Evolutionary conservation across 2,797 vertebrate genomes (phyloP).

Genomic region (Caiman crocodilus): DNA sequence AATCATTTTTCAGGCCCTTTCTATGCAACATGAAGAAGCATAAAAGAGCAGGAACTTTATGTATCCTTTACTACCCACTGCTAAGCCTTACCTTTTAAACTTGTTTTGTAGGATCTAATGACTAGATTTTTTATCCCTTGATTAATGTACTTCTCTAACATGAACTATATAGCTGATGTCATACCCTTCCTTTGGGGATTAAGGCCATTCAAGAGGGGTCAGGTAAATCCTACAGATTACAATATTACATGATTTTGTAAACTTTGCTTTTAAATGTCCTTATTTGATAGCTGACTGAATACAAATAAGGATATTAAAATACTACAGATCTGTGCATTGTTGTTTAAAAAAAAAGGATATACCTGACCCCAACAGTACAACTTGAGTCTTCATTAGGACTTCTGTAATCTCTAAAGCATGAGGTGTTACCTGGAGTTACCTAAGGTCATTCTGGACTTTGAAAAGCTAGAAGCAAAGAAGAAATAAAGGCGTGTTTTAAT

Average conservation of each 20-base stretch:
- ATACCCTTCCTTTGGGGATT: conserved; percentile 4
- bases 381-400: conserved; percentile 15
- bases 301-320: conserved; percentile 29
- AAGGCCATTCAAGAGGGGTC: background rate
- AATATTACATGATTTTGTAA: background rate
- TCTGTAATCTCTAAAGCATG: conserved; percentile 47
- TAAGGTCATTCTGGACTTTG: conserved; percentile 35
- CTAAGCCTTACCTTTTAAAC: conserved; percentile 6
- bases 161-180: background rate
- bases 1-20: background rate
- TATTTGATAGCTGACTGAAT: conserved; percentile 20
- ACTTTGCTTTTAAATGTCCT: background rate
- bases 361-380: conserved; percentile 18
- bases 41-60: background rate
- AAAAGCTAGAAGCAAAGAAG: background rate
- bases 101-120: conserved; percentile 7
- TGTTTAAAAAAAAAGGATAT: background rate
- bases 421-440: conserved; percentile 12
- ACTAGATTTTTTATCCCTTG: background rate
- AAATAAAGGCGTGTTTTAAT: background rate
- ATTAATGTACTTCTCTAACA: background rate
- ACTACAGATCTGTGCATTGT: background rate
- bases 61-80: background rate
- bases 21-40: background rate
- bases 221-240: background rate